phyloP scores from a whole-genome alignment of 1,140 invertebrate species.

The Hyphantria cunea region DNA sequence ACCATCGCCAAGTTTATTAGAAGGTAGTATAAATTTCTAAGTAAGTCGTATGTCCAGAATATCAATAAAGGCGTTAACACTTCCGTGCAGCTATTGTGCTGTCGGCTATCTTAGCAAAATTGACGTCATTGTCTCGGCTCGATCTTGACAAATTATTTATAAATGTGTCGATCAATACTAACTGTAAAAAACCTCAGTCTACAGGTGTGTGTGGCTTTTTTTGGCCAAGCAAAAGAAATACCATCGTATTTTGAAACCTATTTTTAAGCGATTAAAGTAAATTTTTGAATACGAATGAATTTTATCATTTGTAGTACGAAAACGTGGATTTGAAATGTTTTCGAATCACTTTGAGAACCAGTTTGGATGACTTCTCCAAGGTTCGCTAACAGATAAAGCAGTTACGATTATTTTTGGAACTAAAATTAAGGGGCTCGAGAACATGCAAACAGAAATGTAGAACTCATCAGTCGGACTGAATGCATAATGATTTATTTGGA shows the following conservation, averaged over 20 bases:
- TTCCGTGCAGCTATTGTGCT: constrained; percentile 17
- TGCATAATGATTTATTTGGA: too few relatives aligned
- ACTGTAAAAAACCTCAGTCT: constrained; percentile 6
- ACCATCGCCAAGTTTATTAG: too few relatives aligned
- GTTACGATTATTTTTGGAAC: too few relatives aligned
- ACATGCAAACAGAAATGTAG: too few relatives aligned
- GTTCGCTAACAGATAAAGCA: not conserved
- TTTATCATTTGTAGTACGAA: not conserved
- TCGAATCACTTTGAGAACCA: not conserved
- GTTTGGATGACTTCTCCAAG: not conserved
- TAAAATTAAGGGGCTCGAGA: too few relatives aligned
- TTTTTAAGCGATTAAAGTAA: not conserved
- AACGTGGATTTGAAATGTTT: not conserved
- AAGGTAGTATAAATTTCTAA: too few relatives aligned
- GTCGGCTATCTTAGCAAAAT: constrained; percentile 6
- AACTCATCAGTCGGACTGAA: too few relatives aligned
- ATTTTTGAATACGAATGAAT: not conserved
- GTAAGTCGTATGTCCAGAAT: too few relatives aligned
- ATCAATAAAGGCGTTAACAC: not conserved
- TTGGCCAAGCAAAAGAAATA: constrained; percentile 1
- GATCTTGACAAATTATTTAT: constrained; percentile 23
- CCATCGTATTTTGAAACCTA: not conserved
- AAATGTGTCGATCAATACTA: constrained; percentile 16
- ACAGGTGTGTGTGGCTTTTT: constrained; percentile 19
- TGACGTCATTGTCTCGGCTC: constrained; percentile 14